Evolutionary conservation across 2,113 vertebrate genomes (phyloP), one percentile per base, ranked within the genome.

Genomic region (Psephotus haematonotus): DNA sequence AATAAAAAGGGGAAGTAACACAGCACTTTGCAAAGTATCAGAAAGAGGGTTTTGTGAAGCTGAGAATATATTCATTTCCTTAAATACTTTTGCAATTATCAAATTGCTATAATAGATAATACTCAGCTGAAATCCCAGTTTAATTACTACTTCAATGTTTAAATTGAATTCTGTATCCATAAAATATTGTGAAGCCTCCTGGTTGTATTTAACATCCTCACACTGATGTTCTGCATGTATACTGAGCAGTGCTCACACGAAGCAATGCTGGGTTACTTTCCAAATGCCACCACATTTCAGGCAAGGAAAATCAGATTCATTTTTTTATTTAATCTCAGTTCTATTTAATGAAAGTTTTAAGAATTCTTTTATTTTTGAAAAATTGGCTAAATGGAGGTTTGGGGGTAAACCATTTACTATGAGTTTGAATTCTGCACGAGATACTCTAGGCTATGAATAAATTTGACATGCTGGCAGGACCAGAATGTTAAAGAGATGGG

Each of bases 301-400:
- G 91, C 60, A 92, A 92, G 81, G 81, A 74, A 97, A 98, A 98
- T 97, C 55, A 96, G 84, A 96, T 97, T 97, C 82, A 35, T 94
- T 83, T 97, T 96, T 94, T 76, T 97, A 97, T 97, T 98, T 97
- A 84, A 94, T 95, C 57, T 95, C 17, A 3, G 37, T 96, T 96
- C 81, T 95, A 82, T 96, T 98, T 98, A 98, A 97, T 98, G 97
- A 98, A 97, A 97, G 86, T 93, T 85, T 93, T 79, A 92, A 96
- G 68, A 86, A 90, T 97, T 96, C 82, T 96, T 97, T 96, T 97
- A 86, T 6, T 88, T 95, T 90, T 96, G 53, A 96, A 96, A 88
- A 96, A 77, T 22, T 55, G 76, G n/a, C 95, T 97, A 96, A 97
- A 91, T 83, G 90, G 68, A 89, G 13, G 65, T 65, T 86, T 97